Base-by-base conservation (phyloP, 2,888 invertebrate genomes). In the Chelonus formosanus region DNA sequence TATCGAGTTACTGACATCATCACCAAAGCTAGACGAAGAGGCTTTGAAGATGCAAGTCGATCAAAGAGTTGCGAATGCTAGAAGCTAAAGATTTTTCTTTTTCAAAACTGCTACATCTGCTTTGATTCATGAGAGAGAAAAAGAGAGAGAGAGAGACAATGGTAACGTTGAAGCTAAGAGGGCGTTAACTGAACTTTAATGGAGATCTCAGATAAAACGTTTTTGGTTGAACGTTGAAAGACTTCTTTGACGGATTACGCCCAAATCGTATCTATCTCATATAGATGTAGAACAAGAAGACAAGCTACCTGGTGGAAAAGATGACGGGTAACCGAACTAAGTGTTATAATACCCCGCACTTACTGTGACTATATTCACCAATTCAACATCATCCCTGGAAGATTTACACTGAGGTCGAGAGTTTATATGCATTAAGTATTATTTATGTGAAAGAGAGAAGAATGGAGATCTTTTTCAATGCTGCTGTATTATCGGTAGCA, bases 101-200 rank as follows among this genome's bases (percentile, higher is more conserved):
- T 40, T 44, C 32, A 44, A 61, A 52, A 43, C 43, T 52, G 48
- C 47, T 43, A 57, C 61, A 61, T 61, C 61, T 61, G 53, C 53
- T 32, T 52, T 43, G 45, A 20, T 4, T 47, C 5, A 35, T 32
- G 34, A 56, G 55, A 62, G 20, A 8, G 40, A 52, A 55, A 32
- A 44, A 62, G 40, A 56, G 48, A 55, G 44, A 55, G 31, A 48
- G 60, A 44, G 52, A 43, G 61, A 67, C 62, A 67, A 62, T 65
- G 63, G 56, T 59, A 43, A 55, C 52, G 65, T 63, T 67, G 71
- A 65, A 77, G 74, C 75, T 77, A 79, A 78, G 80, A 80, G 81
- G 82, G 84, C 84, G 83, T 84, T 81, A 83, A 83, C 82, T 78
- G 75, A 81, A 82, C 77, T 81, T 81, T 84, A 84, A 83, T 84